phyloP scores from a whole-genome alignment of 2,888 invertebrate species.

The Watsonalla binaria region DNA sequence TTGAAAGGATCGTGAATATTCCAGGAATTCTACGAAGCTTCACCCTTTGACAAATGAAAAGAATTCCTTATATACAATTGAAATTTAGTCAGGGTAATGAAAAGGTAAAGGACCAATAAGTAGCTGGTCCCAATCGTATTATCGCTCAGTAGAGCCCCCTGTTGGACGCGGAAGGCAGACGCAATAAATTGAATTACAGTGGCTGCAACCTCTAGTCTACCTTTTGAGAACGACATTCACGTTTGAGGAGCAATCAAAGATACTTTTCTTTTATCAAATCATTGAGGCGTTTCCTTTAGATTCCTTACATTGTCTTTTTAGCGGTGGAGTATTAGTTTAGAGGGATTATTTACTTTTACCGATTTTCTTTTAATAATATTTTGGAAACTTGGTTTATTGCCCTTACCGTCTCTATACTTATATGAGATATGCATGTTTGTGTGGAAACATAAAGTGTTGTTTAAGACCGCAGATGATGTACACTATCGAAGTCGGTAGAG shows the following conservation, averaged over 20 bases:
- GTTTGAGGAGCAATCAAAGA: conserved; percentile 37
- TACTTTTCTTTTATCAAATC: conserved; percentile 30
- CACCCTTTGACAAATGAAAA: conserved; percentile 21
- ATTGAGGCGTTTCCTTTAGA: conserved; percentile 15
- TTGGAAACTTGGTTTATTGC: no score
- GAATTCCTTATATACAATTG: conserved; percentile 30
- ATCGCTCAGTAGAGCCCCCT: conserved; percentile 51
- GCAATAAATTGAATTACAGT: conserved; percentile 67
- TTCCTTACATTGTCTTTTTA: background rate
- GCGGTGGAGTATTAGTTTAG: no score
- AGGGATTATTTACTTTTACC: no score
- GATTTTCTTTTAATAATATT: no score
- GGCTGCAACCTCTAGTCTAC: conserved; percentile 51
- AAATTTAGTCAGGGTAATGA: conserved; percentile 56
- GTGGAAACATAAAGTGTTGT: no score
- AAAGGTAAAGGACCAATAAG: conserved; percentile 71
- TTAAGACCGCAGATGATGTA: no score
- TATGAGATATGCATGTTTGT: no score
- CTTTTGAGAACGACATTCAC: conserved; percentile 34
- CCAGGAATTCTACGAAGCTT: conserved; percentile 15
- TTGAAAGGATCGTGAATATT: conserved; percentile 20
- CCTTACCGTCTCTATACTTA: no score
- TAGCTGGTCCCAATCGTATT: conserved; percentile 71
- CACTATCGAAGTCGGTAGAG: no score
- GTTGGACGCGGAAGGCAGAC: conserved; percentile 40